A percentile compares a stretch with the other conserved stretches of the same genome.
These are phyloP conservation scores for Temnothorax nylanderi DNA, from an alignment of 1,140 invertebrate genomes.

Conservation along the genomic window DNA sequence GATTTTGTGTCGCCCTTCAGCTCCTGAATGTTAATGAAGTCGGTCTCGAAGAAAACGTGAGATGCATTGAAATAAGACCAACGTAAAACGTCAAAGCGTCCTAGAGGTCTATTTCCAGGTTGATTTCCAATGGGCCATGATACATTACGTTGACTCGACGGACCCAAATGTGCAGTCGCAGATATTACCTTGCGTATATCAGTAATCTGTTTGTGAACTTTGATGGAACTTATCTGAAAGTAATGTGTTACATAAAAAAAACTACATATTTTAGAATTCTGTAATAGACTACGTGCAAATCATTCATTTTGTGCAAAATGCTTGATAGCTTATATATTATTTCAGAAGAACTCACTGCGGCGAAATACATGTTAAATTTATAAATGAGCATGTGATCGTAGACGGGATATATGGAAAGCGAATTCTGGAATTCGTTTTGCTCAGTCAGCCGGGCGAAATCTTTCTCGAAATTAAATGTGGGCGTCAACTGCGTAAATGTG, in stretches of 20 bases:
- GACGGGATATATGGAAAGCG: slow-evolving; percentile 89
- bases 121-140: slow-evolving; percentile 94
- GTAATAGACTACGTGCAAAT: neutral
- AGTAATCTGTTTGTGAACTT: slow-evolving; percentile 85
- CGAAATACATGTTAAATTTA: slow-evolving; percentile 90
- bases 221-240: slow-evolving; percentile 84
- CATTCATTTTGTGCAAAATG: slow-evolving; percentile 27
- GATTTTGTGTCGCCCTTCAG: slow-evolving; percentile 87
- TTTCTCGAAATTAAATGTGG: slow-evolving; percentile 85
- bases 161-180: slow-evolving; percentile 81
- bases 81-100: slow-evolving; percentile 93
- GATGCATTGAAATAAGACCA: slow-evolving; percentile 95
- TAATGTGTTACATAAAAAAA: neutral
- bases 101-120: slow-evolving; percentile 88
- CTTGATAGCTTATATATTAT: neutral
- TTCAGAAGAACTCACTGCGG: slow-evolving; percentile 85
- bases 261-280: slow-evolving; percentile 1
- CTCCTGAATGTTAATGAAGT: slow-evolving; percentile 87
- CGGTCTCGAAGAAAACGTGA: slow-evolving; percentile 92
- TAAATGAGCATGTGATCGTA: slow-evolving; percentile 88
- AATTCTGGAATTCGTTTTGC: slow-evolving; percentile 86
- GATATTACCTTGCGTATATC: slow-evolving; percentile 83
- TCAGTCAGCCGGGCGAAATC: slow-evolving; percentile 71
- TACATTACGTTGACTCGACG: slow-evolving; percentile 84
- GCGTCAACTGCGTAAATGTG: slow-evolving; percentile 85